Percentiles rank a stretch among this genome's conserved stretches.
Conservation (phyloP, 2,888 invertebrate genomes). For the Flabesymbios commensalis region DNA sequence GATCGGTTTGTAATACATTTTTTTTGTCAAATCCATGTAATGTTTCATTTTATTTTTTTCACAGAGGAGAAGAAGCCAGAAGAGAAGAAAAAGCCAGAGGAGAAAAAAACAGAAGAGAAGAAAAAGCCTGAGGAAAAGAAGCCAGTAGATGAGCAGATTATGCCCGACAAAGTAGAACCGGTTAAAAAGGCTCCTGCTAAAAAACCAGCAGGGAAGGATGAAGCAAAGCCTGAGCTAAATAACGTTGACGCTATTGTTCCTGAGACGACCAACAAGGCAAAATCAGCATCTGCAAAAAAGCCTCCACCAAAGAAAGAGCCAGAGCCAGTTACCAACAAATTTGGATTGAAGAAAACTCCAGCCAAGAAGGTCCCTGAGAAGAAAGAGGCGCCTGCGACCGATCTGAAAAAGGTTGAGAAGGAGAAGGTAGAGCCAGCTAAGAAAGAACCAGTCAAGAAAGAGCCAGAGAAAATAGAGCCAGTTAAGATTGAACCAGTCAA, state of each 20-base stretch:
- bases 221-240: too few relatives aligned
- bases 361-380: background rate
- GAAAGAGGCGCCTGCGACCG: too few relatives aligned
- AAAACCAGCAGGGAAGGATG: too few relatives aligned
- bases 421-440: background rate
- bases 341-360: background rate
- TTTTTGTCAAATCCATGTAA: background rate
- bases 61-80: background rate
- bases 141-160: background rate
- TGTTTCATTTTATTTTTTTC: background rate
- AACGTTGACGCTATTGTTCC: too few relatives aligned
- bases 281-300: too few relatives aligned
- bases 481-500: slow-evolving; percentile 35
- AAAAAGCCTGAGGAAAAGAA: slow-evolving; percentile 9
- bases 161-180: too few relatives aligned
- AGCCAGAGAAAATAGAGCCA: slow-evolving; percentile 6
- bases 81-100: slow-evolving; percentile 8
- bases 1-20: too few relatives aligned
- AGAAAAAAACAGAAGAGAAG: slow-evolving; percentile 38
- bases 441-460: background rate
- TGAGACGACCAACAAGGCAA: too few relatives aligned
- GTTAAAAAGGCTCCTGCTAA: slow-evolving; percentile 40
- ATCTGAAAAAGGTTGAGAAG: background rate
- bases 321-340: too few relatives aligned
- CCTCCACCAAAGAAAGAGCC: too few relatives aligned